phyloP scores from a whole-genome alignment of 2,113 vertebrate species.

The Perccottus glenii region DNA sequence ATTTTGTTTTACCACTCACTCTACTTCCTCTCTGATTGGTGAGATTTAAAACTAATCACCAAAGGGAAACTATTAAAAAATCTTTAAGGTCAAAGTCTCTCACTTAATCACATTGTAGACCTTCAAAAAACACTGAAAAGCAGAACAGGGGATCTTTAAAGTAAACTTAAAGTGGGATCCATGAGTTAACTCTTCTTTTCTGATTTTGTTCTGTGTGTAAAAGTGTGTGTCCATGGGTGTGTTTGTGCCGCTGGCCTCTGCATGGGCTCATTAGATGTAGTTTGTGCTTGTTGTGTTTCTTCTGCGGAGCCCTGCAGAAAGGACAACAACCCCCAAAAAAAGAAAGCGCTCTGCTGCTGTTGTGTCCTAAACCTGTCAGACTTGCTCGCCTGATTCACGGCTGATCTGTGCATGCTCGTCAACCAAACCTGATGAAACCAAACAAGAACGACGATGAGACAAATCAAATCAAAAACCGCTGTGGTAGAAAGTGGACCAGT shows the following conservation, averaged over 20 bases:
- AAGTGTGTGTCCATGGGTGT: constrained; percentile 47
- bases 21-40: too few species aligned
- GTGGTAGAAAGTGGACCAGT: constrained; percentile 25
- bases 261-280: constrained; percentile 68
- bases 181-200: constrained; percentile 69
- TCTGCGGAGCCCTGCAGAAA: constrained; percentile 55
- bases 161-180: constrained; percentile 53
- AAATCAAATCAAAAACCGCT: constrained; percentile 24
- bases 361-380: constrained; percentile 49
- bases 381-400: constrained; percentile 67
- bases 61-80: too few species aligned
- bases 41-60: too few species aligned
- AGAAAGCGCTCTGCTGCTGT: constrained; percentile 23
- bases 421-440: constrained; percentile 78
- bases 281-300: constrained; percentile 57
- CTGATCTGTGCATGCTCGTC: constrained; percentile 73
- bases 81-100: too few species aligned
- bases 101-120: too few species aligned
- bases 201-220: constrained; percentile 51
- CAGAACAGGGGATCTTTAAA: constrained; percentile 5
- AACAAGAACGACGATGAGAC: constrained; percentile 46
- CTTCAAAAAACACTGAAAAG: background rate
- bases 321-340: constrained; percentile 6
- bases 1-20: too few species aligned
- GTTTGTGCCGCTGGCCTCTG: constrained; percentile 66